Percentiles rank a stretch among this genome's conserved stretches.
These are phyloP conservation scores for Scaptomyza hsui DNA, from an alignment of 1,140 invertebrate genomes.

Conservation along the genomic window DNA sequence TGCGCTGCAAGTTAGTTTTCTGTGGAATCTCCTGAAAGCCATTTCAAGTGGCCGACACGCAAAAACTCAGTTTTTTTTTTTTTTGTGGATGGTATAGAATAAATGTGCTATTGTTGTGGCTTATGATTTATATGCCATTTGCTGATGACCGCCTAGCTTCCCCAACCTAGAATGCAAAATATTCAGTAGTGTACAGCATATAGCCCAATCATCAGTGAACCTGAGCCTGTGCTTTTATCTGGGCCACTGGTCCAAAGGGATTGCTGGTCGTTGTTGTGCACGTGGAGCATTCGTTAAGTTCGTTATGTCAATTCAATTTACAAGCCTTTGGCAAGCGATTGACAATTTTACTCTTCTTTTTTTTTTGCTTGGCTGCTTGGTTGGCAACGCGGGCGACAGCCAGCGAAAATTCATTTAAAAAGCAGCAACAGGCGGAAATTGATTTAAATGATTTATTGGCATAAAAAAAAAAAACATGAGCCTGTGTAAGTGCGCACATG, in stretches of 20 bases:
- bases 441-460: slow-evolving; percentile 79
- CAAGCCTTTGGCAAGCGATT: slow-evolving; percentile 74
- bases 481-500: slow-evolving; percentile 19
- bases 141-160: slow-evolving; percentile 36
- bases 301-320: slow-evolving; percentile 79
- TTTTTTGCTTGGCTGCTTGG: not conserved
- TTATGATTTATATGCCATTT: slow-evolving; percentile 64
- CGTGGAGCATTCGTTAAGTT: slow-evolving; percentile 54
- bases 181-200: slow-evolving; percentile 7
- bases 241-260: slow-evolving; percentile 19
- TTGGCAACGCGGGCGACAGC: slow-evolving; percentile 12
- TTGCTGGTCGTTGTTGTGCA: slow-evolving; percentile 16
- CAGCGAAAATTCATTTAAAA: slow-evolving; percentile 54
- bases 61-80: slow-evolving; percentile 7
- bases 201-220: slow-evolving; percentile 18
- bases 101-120: slow-evolving; percentile 57
- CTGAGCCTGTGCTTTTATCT: slow-evolving; percentile 29
- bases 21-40: slow-evolving; percentile 49
- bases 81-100: slow-evolving; percentile 28
- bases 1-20: slow-evolving; percentile 43
- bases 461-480: slow-evolving; percentile 36
- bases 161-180: slow-evolving; percentile 35
- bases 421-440: slow-evolving; percentile 74
- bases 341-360: slow-evolving; percentile 62
- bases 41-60: slow-evolving; percentile 44